A percentile compares a stretch with the other conserved stretches of the same genome.
Evolutionary conservation across 2,113 vertebrate genomes (phyloP).

Genomic region (Pampusana beccarii): DNA sequence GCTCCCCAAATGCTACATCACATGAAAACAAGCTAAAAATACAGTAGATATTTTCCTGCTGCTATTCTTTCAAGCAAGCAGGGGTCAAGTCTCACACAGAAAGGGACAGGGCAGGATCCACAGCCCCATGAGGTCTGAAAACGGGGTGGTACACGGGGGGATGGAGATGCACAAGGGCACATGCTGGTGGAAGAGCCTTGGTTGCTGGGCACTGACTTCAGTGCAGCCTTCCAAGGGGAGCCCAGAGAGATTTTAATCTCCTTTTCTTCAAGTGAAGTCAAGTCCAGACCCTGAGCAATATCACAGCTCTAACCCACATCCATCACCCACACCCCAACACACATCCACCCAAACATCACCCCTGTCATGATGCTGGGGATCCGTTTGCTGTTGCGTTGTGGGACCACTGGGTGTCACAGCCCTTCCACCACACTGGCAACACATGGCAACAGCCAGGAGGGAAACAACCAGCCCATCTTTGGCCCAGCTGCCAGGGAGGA

Average conservation of each 20-base stretch:
- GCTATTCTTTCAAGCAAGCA: background rate
- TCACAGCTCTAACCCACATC: background rate
- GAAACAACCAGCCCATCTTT: background rate
- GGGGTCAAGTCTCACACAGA: background rate
- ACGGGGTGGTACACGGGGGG: accelerated
- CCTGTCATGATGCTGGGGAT: too few relatives aligned
- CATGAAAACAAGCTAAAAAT: background rate
- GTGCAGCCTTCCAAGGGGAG: background rate
- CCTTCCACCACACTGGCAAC: background rate
- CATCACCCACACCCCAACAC: background rate
- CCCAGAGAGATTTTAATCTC: background rate
- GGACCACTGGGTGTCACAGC: slow-evolving; percentile 54
- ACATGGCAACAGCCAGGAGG: background rate
- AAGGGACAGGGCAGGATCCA: background rate
- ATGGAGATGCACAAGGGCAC: background rate
- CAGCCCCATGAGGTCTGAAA: background rate
- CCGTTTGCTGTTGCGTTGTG: background rate
- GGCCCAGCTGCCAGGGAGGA: background rate
- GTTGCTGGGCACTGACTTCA: background rate
- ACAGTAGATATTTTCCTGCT: background rate
- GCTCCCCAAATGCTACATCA: background rate
- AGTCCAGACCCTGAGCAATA: background rate
- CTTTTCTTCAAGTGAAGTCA: background rate
- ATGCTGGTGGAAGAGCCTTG: background rate
- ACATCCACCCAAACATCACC: background rate